Evolutionary conservation across 1,140 invertebrate species (phyloP).

Genomic region (Pissodes strobi): DNA sequence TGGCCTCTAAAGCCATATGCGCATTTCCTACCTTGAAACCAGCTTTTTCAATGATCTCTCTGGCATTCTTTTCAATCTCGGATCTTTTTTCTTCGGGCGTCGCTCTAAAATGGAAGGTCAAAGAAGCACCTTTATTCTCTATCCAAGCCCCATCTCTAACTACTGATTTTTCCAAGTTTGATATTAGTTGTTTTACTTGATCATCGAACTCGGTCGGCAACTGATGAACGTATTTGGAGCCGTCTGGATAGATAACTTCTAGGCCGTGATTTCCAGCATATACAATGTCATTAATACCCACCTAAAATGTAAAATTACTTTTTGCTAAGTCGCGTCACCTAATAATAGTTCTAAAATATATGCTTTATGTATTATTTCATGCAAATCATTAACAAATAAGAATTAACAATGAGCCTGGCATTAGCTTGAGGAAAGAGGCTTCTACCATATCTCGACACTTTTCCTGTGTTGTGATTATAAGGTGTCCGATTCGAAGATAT

Average conservation of each 20-base stretch:
- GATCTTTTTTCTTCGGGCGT: constrained; percentile 26
- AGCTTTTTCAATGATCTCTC: constrained; percentile 31
- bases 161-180: constrained; percentile 33
- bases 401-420: too few species aligned
- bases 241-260: constrained; percentile 38
- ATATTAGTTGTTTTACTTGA: constrained; percentile 29
- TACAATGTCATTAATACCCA: constrained; percentile 32
- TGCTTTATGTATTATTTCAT: too few species aligned
- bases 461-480: too few species aligned
- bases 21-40: constrained; percentile 39
- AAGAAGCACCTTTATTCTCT: constrained; percentile 37
- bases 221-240: constrained; percentile 34
- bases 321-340: too few species aligned
- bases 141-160: constrained; percentile 40
- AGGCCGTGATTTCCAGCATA: constrained; percentile 43
- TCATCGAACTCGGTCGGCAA: constrained; percentile 34
- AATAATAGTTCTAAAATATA: too few species aligned
- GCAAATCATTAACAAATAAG: too few species aligned
- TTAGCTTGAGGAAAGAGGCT: too few species aligned
- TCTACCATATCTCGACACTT: too few species aligned
- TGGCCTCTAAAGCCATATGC: constrained; percentile 37
- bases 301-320: too few species aligned
- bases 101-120: constrained; percentile 40
- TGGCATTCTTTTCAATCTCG: constrained; percentile 30
- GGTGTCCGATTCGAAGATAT: too few species aligned